phyloP scores from a whole-genome alignment of 2,888 invertebrate genomes.

The Diaphora mendica region DNA sequence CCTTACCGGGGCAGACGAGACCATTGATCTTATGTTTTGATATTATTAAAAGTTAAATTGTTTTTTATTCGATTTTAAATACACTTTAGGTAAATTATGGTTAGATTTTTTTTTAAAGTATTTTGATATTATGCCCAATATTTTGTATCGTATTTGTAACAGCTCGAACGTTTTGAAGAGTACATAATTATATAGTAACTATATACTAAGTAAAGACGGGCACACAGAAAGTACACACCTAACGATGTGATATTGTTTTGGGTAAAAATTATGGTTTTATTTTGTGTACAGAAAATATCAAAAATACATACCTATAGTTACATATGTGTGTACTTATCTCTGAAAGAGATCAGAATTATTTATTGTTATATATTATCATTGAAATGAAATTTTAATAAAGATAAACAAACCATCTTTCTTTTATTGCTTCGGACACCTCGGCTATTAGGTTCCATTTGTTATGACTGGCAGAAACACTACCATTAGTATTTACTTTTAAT shows the following conservation, averaged over 20 bases:
- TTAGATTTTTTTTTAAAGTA: slow-evolving; percentile 30
- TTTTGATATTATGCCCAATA: slow-evolving; percentile 44
- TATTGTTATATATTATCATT: slow-evolving; percentile 84
- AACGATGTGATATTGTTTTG: slow-evolving; percentile 84
- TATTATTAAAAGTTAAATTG: slow-evolving; percentile 55
- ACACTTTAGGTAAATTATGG: slow-evolving; percentile 28
- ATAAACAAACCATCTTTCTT: slow-evolving; percentile 59
- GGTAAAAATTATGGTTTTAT: slow-evolving; percentile 79
- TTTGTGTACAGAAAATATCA: slow-evolving; percentile 80
- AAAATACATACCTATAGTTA: slow-evolving; percentile 68
- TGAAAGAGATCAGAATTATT: slow-evolving; percentile 81
- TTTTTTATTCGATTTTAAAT: slow-evolving; percentile 46
- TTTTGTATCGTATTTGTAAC: slow-evolving; percentile 36
- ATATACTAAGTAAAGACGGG: slow-evolving; percentile 73
- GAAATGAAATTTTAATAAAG: slow-evolving; percentile 82
- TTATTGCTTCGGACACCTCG: slow-evolving; percentile 9
- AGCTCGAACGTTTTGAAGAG: slow-evolving; percentile 38
- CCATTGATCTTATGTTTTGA: slow-evolving; percentile 63
- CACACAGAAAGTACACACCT: slow-evolving; percentile 79
- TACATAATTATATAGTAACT: slow-evolving; percentile 50
- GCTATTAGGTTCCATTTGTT: background rate
- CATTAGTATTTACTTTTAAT: no score
- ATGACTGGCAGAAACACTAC: background rate
- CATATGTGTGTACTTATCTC: slow-evolving; percentile 76
- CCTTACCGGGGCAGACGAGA: slow-evolving; percentile 84